Percentiles rank a stretch among this genome's conserved stretches.
These are phyloP conservation scores for Magallana angulata DNA, from an alignment of 1,140 invertebrate species.

Conservation along the genomic window DNA sequence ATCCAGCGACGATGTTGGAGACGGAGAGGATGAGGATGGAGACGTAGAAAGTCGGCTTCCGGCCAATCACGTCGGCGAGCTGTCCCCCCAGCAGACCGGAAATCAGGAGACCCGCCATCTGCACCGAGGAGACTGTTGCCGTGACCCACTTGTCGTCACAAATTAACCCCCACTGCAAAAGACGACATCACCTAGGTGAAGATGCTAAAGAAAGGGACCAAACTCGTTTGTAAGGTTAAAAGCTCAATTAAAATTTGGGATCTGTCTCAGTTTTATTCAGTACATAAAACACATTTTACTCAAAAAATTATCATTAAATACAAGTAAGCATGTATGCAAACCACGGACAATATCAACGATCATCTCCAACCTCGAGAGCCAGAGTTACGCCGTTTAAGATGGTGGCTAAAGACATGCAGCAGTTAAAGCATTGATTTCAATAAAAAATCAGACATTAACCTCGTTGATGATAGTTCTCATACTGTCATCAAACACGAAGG, in stretches of 20 bases:
- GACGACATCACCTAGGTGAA: neutral
- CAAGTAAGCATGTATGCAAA: too few relatives aligned
- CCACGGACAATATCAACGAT: too few relatives aligned
- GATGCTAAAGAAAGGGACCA: too few relatives aligned
- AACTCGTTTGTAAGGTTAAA: too few relatives aligned
- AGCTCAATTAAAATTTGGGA: too few relatives aligned
- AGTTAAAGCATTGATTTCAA: neutral
- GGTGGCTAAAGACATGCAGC: too few relatives aligned
- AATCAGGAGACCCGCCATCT: constrained; percentile 71
- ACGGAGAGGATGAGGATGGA: constrained; percentile 52
- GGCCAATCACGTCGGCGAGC: constrained; percentile 68
- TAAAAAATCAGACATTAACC: neutral
- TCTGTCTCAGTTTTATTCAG: too few relatives aligned
- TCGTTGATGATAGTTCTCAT: constrained; percentile 49
- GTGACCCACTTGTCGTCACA: constrained; percentile 65
- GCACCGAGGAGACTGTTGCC: constrained; percentile 67
- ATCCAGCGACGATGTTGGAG: constrained; percentile 58
- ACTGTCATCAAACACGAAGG: constrained; percentile 16
- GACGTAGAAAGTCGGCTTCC: constrained; percentile 65
- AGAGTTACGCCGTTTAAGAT: too few relatives aligned
- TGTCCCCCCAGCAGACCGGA: constrained; percentile 67
- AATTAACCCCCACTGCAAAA: constrained; percentile 69
- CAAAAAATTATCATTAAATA: too few relatives aligned
- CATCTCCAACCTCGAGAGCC: too few relatives aligned
- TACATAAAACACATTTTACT: too few relatives aligned